Evolutionary conservation across 2,797 vertebrate species (phyloP).

Genomic region (Hephaestus fuliginosus): DNA sequence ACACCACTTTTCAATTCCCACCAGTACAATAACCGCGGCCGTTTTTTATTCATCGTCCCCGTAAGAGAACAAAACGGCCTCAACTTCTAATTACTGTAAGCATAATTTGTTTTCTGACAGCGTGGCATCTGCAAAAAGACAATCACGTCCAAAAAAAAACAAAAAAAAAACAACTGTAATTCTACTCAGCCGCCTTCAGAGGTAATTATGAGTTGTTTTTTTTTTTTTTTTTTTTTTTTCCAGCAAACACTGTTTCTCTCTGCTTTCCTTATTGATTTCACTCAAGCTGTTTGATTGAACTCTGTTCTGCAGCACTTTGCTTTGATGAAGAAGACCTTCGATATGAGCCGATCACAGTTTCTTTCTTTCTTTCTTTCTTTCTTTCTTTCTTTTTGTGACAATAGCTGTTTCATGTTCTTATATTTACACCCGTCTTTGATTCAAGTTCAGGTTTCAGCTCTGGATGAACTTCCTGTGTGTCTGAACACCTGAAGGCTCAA

Average conservation of each 20-base stretch:
- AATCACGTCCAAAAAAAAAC: not conserved
- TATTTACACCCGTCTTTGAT: not conserved
- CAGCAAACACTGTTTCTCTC: not conserved
- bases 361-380: not conserved
- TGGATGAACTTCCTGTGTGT: not conserved
- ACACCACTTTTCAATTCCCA: not conserved
- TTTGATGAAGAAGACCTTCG: conserved; percentile 7
- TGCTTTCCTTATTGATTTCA: conserved; percentile 10
- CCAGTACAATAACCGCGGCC: not conserved
- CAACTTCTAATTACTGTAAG: not conserved
- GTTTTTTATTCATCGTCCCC: not conserved
- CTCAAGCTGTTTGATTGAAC: conserved; percentile 11
- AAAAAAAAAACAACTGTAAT: not conserved
- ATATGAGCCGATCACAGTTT: not conserved
- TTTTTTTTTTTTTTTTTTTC: not conserved
- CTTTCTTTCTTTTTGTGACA: not conserved
- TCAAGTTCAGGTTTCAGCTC: not conserved
- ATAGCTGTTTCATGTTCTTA: not conserved
- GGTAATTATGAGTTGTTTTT: conserved; percentile 4
- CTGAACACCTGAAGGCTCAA: not conserved
- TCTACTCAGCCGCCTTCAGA: conserved; percentile 1
- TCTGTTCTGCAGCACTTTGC: not conserved
- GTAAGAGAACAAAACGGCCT: not conserved
- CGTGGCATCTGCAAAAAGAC: not conserved
- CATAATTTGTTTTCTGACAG: conserved; percentile 4